These are phyloP conservation scores for Tragulus kanchil DNA, from an alignment of 2,113 vertebrate species.

Conservation along the genomic window DNA sequence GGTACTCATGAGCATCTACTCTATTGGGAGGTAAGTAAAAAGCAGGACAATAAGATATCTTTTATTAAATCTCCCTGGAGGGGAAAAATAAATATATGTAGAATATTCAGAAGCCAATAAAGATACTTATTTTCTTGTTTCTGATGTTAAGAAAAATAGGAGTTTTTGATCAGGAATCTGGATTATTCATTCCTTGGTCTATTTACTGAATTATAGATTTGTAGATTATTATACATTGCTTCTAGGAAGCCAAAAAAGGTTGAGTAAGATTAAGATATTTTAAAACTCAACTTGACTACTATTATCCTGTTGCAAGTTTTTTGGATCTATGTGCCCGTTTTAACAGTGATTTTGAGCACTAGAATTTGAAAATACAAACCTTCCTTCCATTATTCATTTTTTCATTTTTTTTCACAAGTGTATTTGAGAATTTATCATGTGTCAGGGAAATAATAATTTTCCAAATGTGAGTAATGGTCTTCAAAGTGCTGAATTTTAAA, in stretches of 20 bases:
- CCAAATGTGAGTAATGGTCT: conserved; percentile 45
- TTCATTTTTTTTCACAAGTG: conserved; percentile 46
- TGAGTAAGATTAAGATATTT: conserved; percentile 66
- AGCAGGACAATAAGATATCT: neutral
- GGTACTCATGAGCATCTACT: neutral
- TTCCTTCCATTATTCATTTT: conserved; percentile 47
- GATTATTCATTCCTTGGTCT: conserved; percentile 17
- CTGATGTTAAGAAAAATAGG: neutral
- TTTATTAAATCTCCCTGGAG: conserved; percentile 16
- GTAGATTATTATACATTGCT: conserved; percentile 48
- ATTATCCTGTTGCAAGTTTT: conserved; percentile 49
- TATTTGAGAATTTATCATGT: conserved; percentile 38
- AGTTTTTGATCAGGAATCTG: conserved; percentile 5
- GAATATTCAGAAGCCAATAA: neutral
- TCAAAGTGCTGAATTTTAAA: conserved; percentile 68
- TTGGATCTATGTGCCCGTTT: neutral
- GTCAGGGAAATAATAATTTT: conserved; percentile 46
- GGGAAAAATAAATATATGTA: neutral
- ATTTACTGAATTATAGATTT: conserved; percentile 57
- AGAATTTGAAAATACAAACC: conserved; percentile 52
- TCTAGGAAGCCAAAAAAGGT: conserved; percentile 53
- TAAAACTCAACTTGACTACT: conserved; percentile 25
- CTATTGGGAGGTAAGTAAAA: neutral
- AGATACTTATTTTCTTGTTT: conserved; percentile 41
- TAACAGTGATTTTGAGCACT: conserved; percentile 44